Evolutionary conservation across 2,797 vertebrate species (phyloP), one percentile per base, ranked within the genome.

Genomic region (Agapornis canus): DNA sequence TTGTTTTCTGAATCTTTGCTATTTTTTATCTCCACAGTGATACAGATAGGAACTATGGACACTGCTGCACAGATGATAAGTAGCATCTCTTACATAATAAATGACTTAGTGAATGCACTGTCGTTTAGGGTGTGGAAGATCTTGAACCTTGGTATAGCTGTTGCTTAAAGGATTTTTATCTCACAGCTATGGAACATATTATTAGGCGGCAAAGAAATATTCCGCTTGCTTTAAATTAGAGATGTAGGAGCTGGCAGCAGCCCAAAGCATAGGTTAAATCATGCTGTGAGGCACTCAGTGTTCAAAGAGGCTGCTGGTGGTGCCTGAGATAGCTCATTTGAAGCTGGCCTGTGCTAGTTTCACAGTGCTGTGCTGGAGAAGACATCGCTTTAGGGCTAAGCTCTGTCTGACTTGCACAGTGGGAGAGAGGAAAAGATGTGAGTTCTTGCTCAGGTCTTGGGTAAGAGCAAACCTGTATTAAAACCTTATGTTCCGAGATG

Each of bases 181-280:
- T 82, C 43, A 73, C 22, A 91, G 32, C 16, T 59, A 22, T 45
- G 31, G n/a, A 85, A 73, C 29, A 92, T 81, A 87, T 91, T 82
- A 66, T 23, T 66, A 51, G 73, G 51, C 43, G 64, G 43, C n/a
- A 80, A 65, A 87, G 56, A 80, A 82, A 57, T 37, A 77, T 59
- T 59, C 51, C 35, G 37, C 43, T 82, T 66, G 13, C 48, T 94
- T 86, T 95, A 91, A 92, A 85, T 82, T 87, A 89, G 68, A 77
- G 40, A 73, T 60, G 25, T n/a, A 48, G 8, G 31, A 49, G 48
- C 48, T 73, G 45, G 79, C 64, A 91, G 45, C 23, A 68, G 43
- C 63, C 60, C 75, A 92, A 96, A 85, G 40, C 29, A 45, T 32
- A 82, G 43, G 76, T 49, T 91, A 92, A 87, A 92, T 82, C 48